A percentile compares a stretch with the other conserved stretches of the same genome.
phyloP scores from a whole-genome alignment of 1,140 invertebrate genomes.

The Coboldia fuscipes region DNA sequence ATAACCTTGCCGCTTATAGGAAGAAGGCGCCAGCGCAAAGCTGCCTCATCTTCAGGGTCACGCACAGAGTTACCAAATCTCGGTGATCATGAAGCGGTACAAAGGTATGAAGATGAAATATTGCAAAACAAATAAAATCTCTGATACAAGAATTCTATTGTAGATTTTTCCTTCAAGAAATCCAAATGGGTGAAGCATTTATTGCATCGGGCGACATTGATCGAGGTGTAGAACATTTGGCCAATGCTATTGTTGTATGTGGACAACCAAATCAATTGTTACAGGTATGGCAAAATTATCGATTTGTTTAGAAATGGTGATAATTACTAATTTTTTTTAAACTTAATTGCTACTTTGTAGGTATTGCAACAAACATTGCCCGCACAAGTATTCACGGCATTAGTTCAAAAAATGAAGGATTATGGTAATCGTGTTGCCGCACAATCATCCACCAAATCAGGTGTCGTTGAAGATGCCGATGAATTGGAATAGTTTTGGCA shows the following conservation, averaged over 20 bases:
- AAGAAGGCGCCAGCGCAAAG: conserved; percentile 14
- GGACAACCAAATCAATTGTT: conserved; percentile 83
- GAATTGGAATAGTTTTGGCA: no score
- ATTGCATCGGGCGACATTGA: conserved; percentile 68
- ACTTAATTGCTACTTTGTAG: conserved; percentile 8
- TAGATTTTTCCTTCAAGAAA: conserved; percentile 28
- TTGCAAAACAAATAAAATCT: background rate
- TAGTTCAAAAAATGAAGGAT: conserved; percentile 62
- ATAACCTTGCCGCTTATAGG: conserved; percentile 9
- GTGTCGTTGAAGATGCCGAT: no score
- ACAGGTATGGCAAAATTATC: conserved; percentile 26
- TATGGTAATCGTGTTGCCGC: conserved; percentile 14
- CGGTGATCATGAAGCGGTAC: conserved; percentile 77
- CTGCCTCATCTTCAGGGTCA: conserved; percentile 7
- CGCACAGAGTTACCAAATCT: conserved; percentile 53
- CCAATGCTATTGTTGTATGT: conserved; percentile 88
- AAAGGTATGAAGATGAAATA: conserved; percentile 42
- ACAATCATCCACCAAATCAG: no score
- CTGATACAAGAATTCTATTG: conserved; percentile 5
- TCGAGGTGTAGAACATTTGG: conserved; percentile 80
- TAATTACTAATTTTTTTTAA: conserved; percentile 1
- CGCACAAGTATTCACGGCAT: conserved; percentile 70
- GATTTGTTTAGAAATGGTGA: background rate
- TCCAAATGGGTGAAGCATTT: conserved; percentile 77
- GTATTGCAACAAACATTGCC: conserved; percentile 87